phyloP scores from a whole-genome alignment of 30 jellyfish, hydroid and myxozoan species.

The Aurelia sp. region DNA sequence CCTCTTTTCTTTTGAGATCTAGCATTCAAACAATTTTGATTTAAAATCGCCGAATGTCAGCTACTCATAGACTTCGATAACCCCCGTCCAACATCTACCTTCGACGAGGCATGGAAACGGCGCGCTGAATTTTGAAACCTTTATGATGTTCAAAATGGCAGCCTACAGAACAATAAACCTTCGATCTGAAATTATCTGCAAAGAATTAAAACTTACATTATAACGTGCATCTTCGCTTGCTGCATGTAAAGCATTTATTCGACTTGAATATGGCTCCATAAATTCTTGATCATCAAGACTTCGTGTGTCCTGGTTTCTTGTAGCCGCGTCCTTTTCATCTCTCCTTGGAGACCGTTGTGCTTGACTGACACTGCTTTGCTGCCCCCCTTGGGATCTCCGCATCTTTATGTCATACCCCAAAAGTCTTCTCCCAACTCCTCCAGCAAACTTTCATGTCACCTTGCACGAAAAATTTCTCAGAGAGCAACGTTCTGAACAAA shows the following conservation, averaged over 20 bases:
- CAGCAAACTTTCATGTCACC: not conserved
- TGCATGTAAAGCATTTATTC: not conserved
- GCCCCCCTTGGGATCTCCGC: slow-evolving; percentile 3
- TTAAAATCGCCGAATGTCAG: too few relatives aligned
- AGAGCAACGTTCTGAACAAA: not conserved
- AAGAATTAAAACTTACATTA: slow-evolving; percentile 23
- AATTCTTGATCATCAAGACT: not conserved
- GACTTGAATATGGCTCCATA: slow-evolving; percentile 25
- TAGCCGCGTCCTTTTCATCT: slow-evolving; percentile 12
- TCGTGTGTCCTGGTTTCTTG: not conserved
- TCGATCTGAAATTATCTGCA: not conserved
- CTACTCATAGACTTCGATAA: too few relatives aligned
- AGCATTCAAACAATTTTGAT: too few relatives aligned
- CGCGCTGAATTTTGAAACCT: slow-evolving; percentile 60
- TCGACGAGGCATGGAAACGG: slow-evolving; percentile 7
- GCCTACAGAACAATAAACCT: not conserved
- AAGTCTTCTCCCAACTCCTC: too few relatives aligned
- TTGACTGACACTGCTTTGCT: not conserved
- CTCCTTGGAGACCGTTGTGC: slow-evolving; percentile 46
- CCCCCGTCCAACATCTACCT: slow-evolving; percentile 22
- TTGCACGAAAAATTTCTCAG: not conserved
- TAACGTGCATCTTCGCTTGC: slow-evolving; percentile 41
- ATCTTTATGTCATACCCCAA: not conserved
- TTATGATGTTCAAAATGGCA: slow-evolving; percentile 36
- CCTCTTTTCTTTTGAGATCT: too few relatives aligned